Evolutionary conservation across 2,113 vertebrate species (phyloP), one percentile per base, ranked within the genome.

Genomic region (Ivindomyrus marchei): DNA sequence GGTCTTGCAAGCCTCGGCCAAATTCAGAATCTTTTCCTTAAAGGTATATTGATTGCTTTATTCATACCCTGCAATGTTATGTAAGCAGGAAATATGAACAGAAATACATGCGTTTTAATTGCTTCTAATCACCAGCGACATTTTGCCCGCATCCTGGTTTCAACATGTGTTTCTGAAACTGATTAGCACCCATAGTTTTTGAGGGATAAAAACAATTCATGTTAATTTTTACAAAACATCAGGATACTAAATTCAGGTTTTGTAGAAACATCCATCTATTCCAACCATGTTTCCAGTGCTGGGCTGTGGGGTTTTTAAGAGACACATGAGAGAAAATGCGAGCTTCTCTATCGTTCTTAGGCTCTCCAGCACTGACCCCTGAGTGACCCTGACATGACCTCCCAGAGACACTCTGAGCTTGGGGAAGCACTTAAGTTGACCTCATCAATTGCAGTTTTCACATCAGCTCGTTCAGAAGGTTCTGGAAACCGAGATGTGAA

Each of bases 341-440:
- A n/a, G n/a, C 39, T 27, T 53, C 24, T 21, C 39, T 6, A 77
- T 50, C 4, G 24, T 92, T 94, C 92, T 91, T 93, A 92, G 94
- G 89, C 80, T 21, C 89, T 53, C 93, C 93, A 93, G 93, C 93
- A 93, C 90, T 96, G 94, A 95, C 95, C 95, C 92, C 80, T 46
- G 70, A 31, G 36, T 94, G 93, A 95, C 95, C 95, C 92, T 92
- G 50, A 87, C 36, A 90, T 89, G 94, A 95, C 96, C 95, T 92
- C 90, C 88, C 53, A 87, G 92, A 94, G 94, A 90, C 93, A 92
- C 93, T 74, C 91, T 88, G 88, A 92, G 89, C 93, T 94, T 93
- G 91, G 88, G 88, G 92, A 93, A 94, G 95, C 92, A 94, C 95
- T 92, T 90, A 47, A 84, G 52, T 89, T 95, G 95, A 96, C 95